Evolutionary conservation across 2,888 invertebrate species (phyloP), one percentile per base, ranked within the genome.

Genomic region (Litoditis marina): DNA sequence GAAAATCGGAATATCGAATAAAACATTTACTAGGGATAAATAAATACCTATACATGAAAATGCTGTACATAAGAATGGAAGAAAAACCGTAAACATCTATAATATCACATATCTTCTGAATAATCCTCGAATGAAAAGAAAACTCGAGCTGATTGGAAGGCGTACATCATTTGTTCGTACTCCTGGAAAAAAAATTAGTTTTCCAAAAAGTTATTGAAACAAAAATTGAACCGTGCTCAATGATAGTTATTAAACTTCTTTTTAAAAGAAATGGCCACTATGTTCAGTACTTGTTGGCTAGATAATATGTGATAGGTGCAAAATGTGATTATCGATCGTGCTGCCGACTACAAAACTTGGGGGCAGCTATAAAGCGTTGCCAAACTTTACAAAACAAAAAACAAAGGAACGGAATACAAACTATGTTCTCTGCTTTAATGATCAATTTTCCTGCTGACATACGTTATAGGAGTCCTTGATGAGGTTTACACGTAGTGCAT

Each of bases 131-230:
- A 77, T 83, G 91, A 89, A 84, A 96, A 96, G 86, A 96, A 94
- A 83, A 95, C 92, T 84, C 92, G 88, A 6, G 95, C 94, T 84
- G 94, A 94, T 74, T 91, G 92, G 60, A 95, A 87, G 79, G 91
- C 93, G 83, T 91, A 94, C 84, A 91, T 91, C 2, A 96, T 86
- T 68, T 95, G 86, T 83, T 91, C 90, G 84, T 91, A 95, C 85
- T 96, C 95, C 86, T 90, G 87, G 51, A 82, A 87, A 49, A 56
- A 71, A 3, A n/a, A 42, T 22, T 27, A 5, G 6, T 32, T 25
- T 8, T 32, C 8, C n/a, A 32, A 2, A 39, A 39, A 13, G 39
- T 13, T 30, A 7, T 16, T 27, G 30, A 8, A 27, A 2, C 6
- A 19, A 19, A 30, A 5, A 50, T 50, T 6, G 11, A 49, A 49